A percentile compares a stretch with the other conserved stretches of the same genome.
These are phyloP conservation scores for Medauroidea extradentata DNA, from an alignment of 1,140 invertebrate genomes.

Conservation along the genomic window DNA sequence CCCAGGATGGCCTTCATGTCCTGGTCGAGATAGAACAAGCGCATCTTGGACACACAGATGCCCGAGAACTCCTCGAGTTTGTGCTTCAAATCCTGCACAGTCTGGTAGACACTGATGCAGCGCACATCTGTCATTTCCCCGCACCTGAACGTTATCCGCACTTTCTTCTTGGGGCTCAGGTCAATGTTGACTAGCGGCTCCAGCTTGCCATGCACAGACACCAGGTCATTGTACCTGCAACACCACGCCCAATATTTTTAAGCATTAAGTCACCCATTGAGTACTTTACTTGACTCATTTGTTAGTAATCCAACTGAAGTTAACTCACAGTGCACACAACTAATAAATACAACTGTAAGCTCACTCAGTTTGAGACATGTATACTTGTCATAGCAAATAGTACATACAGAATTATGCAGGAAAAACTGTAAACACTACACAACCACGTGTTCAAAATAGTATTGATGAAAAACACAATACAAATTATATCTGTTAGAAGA, in stretches of 20 bases:
- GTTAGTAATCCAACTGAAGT: not conserved
- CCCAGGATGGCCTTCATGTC: slow-evolving; percentile 55
- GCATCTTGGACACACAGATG: slow-evolving; percentile 75
- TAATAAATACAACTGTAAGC: no score
- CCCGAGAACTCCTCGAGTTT: slow-evolving; percentile 74
- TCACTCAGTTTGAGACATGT: no score
- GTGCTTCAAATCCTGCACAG: slow-evolving; percentile 63
- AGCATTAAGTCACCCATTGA: no score
- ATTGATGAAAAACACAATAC: no score
- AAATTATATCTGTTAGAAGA: no score
- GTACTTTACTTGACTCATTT: no score
- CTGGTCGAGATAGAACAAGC: slow-evolving; percentile 57
- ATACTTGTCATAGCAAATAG: no score
- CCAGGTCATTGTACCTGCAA: slow-evolving; percentile 72
- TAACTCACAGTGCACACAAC: not conserved
- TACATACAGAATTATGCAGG: no score
- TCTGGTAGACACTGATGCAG: slow-evolving; percentile 43
- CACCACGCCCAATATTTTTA: not conserved
- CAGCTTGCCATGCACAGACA: slow-evolving; percentile 77
- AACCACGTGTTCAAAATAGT: no score
- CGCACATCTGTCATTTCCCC: slow-evolving; percentile 64
- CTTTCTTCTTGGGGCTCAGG: slow-evolving; percentile 76
- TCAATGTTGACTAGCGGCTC: slow-evolving; percentile 83
- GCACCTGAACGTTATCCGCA: slow-evolving; percentile 77
- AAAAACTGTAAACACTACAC: no score